Base-by-base conservation (phyloP, 2,113 vertebrate species). In the Megaleporinus macrocephalus region DNA sequence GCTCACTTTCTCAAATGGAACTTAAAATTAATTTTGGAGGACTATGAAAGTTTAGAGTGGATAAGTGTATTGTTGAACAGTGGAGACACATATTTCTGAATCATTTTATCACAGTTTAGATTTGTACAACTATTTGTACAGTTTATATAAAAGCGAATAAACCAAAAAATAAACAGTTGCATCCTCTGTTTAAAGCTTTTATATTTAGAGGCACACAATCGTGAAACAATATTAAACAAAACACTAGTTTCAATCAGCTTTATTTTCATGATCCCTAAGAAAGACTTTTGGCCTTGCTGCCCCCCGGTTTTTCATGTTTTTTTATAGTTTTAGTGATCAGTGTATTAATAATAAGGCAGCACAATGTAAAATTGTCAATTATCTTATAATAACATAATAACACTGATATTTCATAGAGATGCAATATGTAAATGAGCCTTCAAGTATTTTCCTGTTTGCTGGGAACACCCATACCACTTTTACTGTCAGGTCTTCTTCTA, bases 81-180 rank as follows among this genome's bases (percentile, higher is more conserved):
- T 79, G 36, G 30, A 33, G 7, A 33, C 0, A 47, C 1, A 2
- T 14, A 27, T 29, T 13, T 12, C 5, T 29, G 24, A 63, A 13
- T 6, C 2, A 15, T 30, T 36, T 33, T 4, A 74, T 65, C 33
- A 36, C 33, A 33, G 57, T 3, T 3, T 6, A 27, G 41, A 57
- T 12, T 82, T 9, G 69, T 76, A 44, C 18, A 76, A 18, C 18
- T 44, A 62, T 76, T 47, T 49, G 20, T 62, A 53, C 1, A 0
- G 13, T 26, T 26, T 18, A 26, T 75, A 44, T 69, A 33, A 29
- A 33, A 76, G 75, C 11, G 47, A 69, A 76, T 76, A 69, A 76
- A 82, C 47, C 0, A 76, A 76, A 76, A 62, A 36, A 36, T 6
- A 36, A 36, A 11, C 53, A 77, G 16, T 16, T n/a, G 22, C 71